Percentiles rank a stretch among this genome's conserved stretches.
Conservation (phyloP, 1,140 invertebrate species). For the Cephus cinctus region DNA sequence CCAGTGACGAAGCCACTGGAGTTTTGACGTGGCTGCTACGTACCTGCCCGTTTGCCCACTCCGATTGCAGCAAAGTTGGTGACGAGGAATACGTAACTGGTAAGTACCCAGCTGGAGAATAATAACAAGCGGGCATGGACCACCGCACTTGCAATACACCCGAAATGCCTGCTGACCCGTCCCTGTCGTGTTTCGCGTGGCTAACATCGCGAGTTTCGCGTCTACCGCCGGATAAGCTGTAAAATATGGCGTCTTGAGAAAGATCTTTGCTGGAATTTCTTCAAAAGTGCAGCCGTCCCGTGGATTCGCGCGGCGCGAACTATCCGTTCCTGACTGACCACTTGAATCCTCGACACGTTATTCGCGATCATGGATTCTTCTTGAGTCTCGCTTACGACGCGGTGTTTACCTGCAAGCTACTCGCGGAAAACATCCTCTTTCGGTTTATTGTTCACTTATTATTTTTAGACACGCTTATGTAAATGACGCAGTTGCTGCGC, state of each 20-base stretch:
- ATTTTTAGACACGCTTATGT: slow-evolving; percentile 50
- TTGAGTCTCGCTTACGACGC: too few relatives aligned
- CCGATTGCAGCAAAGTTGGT: slow-evolving; percentile 88
- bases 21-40: slow-evolving; percentile 94
- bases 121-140: slow-evolving; percentile 69
- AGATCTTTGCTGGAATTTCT: slow-evolving; percentile 32
- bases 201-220: slow-evolving; percentile 22
- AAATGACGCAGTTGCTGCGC: slow-evolving; percentile 47
- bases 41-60: slow-evolving; percentile 88
- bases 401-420: slow-evolving; percentile 8
- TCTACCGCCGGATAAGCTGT: slow-evolving; percentile 35
- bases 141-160: slow-evolving; percentile 33
- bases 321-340: too few relatives aligned
- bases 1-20: slow-evolving; percentile 87
- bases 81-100: slow-evolving; percentile 93
- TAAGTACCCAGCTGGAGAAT: slow-evolving; percentile 77
- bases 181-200: slow-evolving; percentile 18
- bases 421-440: slow-evolving; percentile 9
- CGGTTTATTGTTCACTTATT: slow-evolving; percentile 37
- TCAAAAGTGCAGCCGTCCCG: slow-evolving; percentile 16
- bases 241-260: slow-evolving; percentile 61
- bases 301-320: slow-evolving; percentile 2
- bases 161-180: slow-evolving; percentile 20
- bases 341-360: not conserved
- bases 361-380: too few relatives aligned